phyloP scores from a whole-genome alignment of 2,797 vertebrate genomes.

The Propithecus deckenii region DNA sequence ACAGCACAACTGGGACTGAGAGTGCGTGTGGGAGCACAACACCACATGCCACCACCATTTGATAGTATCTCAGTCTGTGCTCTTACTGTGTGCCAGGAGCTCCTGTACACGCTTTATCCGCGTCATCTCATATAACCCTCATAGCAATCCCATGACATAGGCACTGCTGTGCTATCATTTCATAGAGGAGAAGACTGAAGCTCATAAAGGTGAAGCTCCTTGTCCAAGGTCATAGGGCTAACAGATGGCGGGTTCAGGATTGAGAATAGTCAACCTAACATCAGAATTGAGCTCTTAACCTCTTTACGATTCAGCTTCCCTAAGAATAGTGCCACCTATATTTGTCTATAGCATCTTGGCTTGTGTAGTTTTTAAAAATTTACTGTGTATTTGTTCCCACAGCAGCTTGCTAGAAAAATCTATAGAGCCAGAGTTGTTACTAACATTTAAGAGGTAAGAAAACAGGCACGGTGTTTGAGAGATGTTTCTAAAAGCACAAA shows the following conservation, averaged over 20 bases:
- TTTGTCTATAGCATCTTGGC: background rate
- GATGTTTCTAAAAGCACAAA: background rate
- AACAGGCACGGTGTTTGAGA: background rate
- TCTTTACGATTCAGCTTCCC: background rate
- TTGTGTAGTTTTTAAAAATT: background rate
- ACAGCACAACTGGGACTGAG: background rate
- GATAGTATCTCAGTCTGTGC: background rate
- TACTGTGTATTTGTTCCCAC: background rate
- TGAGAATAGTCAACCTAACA: background rate
- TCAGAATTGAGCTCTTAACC: background rate
- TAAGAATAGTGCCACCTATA: background rate
- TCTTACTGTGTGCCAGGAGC: background rate
- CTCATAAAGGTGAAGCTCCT: background rate
- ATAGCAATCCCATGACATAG: background rate
- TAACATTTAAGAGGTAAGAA: background rate
- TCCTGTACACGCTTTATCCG: background rate
- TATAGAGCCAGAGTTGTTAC: background rate
- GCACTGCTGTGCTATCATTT: background rate
- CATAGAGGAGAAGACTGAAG: background rate
- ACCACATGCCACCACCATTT: fast-evolving
- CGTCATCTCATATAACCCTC: background rate
- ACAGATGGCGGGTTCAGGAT: background rate
- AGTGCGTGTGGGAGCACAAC: no score
- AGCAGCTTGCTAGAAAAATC: background rate
- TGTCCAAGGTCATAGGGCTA: background rate